phyloP scores from a whole-genome alignment of 2,888 invertebrate species.

The Agapostemon virescens region DNA sequence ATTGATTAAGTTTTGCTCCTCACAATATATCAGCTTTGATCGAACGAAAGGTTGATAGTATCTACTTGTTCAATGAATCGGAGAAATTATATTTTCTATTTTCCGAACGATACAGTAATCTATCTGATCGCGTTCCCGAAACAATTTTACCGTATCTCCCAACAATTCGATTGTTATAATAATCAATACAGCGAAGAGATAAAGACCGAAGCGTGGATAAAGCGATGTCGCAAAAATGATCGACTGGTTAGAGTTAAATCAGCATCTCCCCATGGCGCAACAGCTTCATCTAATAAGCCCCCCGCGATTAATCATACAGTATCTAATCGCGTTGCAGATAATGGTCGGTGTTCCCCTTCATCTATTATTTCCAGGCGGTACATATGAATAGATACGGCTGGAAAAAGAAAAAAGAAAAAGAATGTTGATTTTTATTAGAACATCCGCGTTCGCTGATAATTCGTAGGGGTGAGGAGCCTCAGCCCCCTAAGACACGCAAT shows the following conservation, averaged over 20 bases:
- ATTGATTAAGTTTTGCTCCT: no score
- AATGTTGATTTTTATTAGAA: background rate
- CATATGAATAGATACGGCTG: background rate
- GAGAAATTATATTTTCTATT: no score
- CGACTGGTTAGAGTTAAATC: constrained; percentile 4
- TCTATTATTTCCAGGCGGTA: background rate
- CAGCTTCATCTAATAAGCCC: constrained; percentile 6
- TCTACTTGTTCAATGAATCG: no score
- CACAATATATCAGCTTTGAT: no score
- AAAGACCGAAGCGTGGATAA: background rate
- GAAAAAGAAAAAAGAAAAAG: no score
- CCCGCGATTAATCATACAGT: constrained; percentile 8
- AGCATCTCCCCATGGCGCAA: background rate
- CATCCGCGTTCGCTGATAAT: constrained; percentile 22
- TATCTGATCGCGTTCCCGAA: no score
- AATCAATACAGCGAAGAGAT: constrained; percentile 5
- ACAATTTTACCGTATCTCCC: background rate
- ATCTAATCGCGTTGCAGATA: constrained; percentile 2
- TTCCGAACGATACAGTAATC: no score
- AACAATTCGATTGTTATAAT: background rate
- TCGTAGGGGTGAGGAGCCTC: constrained; percentile 32
- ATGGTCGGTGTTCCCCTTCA: background rate
- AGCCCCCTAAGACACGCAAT: constrained; percentile 34
- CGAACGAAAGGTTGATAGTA: no score
- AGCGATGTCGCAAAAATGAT: background rate